Evolutionary conservation across 1,140 invertebrate species (phyloP).

Genomic region (Campoletis sonorensis): DNA sequence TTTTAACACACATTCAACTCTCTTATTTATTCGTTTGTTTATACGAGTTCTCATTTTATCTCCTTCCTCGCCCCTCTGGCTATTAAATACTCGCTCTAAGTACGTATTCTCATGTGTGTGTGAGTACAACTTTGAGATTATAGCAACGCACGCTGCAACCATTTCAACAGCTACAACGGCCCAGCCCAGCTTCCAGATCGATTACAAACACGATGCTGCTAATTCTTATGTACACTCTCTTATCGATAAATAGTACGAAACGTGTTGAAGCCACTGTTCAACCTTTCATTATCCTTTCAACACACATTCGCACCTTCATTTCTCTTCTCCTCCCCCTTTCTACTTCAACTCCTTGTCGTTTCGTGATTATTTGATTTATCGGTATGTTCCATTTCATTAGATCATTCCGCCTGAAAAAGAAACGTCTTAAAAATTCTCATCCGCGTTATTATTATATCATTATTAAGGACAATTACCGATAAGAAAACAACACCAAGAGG

Average conservation of each 20-base stretch:
- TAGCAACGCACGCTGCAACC: background rate
- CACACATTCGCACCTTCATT: background rate
- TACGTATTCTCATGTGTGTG: background rate
- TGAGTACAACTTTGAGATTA: background rate
- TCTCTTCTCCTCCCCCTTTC: background rate
- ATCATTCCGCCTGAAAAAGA: no score
- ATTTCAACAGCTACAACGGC: no score
- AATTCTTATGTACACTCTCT: background rate
- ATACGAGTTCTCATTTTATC: background rate
- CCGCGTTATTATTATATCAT: no score
- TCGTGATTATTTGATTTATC: background rate
- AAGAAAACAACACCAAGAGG: no score
- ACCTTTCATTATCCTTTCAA: slow-evolving; percentile 33
- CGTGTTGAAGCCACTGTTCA: background rate
- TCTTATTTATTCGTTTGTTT: slow-evolving; percentile 1
- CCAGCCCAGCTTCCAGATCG: slow-evolving; percentile 2
- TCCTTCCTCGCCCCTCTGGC: slow-evolving; percentile 45
- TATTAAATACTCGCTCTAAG: slow-evolving; percentile 40
- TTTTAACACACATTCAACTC: slow-evolving; percentile 39
- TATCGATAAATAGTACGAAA: slow-evolving; percentile 19
- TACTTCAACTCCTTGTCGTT: background rate
- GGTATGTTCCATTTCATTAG: background rate
- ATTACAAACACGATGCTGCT: background rate
- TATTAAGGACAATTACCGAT: no score
- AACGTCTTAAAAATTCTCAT: no score